phyloP scores from a whole-genome alignment of 1,140 invertebrate genomes.

The Dinothrombium tinctorium region DNA sequence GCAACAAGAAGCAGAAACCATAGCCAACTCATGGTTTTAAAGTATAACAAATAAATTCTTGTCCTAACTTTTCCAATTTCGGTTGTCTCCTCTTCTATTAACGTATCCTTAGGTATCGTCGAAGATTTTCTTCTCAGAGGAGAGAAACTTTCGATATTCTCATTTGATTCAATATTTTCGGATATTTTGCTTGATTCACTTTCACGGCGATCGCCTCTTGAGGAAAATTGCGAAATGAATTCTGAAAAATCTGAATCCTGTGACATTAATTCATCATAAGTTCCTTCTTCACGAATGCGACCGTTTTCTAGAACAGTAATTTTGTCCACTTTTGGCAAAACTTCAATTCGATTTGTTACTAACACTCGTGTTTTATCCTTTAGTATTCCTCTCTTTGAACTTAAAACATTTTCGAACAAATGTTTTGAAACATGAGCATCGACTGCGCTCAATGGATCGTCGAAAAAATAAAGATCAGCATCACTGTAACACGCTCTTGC shows the following conservation, averaged over 20 bases:
- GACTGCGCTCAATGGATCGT: constrained; percentile 25
- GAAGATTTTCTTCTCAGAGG: neutral
- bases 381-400: constrained; percentile 16
- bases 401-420: constrained; percentile 24
- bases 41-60: constrained; percentile 6
- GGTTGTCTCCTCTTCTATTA: constrained; percentile 47
- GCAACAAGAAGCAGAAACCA: constrained; percentile 13
- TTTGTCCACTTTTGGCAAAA: constrained; percentile 21
- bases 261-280: constrained; percentile 22
- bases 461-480: constrained; percentile 15
- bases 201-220: neutral
- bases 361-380: constrained; percentile 20
- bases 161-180: neutral
- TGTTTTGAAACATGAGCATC: constrained; percentile 24
- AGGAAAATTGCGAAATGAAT: constrained; percentile 26
- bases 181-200: neutral
- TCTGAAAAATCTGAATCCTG: constrained; percentile 20
- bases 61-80: constrained; percentile 7
- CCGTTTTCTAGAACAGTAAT: constrained; percentile 25
- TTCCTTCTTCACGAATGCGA: constrained; percentile 24
- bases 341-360: constrained; percentile 22
- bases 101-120: constrained; percentile 24
- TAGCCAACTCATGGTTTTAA: neutral
- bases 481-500: constrained; percentile 28
- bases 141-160: neutral